Conservation (phyloP, 2,113 vertebrate species). For the Sylvia atricapilla region DNA sequence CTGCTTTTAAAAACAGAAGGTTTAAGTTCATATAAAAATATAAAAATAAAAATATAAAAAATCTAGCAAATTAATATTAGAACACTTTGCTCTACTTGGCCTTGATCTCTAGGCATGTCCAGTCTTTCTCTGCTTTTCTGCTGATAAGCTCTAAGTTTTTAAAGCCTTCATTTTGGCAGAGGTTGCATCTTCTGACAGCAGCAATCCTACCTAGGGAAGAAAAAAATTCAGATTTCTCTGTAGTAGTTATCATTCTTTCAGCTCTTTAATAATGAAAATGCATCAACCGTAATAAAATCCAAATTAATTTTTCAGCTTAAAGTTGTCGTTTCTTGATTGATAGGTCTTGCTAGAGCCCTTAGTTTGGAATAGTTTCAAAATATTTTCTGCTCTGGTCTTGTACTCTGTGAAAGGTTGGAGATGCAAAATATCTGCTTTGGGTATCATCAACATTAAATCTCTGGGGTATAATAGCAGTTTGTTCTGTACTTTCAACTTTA, state of each 20-base stretch:
- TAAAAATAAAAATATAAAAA: background rate
- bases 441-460: background rate
- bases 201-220: background rate
- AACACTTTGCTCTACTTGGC: background rate
- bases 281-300: background rate
- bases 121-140: background rate
- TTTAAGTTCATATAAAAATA: background rate
- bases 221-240: background rate
- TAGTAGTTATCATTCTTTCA: background rate
- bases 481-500: constrained; percentile 1
- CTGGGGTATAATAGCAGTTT: background rate
- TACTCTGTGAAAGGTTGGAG: background rate
- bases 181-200: background rate
- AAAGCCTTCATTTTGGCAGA: constrained; percentile 16
- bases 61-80: background rate
- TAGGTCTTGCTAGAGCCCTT: background rate
- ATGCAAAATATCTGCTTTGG: constrained; percentile 2
- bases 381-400: background rate
- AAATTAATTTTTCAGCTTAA: background rate
- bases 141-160: background rate
- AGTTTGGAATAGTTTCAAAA: background rate
- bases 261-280: background rate
- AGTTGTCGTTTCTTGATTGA: background rate
- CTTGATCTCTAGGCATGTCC: background rate
- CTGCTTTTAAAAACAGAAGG: background rate